Percentiles rank a stretch among this genome's conserved stretches.
phyloP scores from a whole-genome alignment of 2,888 invertebrate genomes.

The Clivina fossor region DNA sequence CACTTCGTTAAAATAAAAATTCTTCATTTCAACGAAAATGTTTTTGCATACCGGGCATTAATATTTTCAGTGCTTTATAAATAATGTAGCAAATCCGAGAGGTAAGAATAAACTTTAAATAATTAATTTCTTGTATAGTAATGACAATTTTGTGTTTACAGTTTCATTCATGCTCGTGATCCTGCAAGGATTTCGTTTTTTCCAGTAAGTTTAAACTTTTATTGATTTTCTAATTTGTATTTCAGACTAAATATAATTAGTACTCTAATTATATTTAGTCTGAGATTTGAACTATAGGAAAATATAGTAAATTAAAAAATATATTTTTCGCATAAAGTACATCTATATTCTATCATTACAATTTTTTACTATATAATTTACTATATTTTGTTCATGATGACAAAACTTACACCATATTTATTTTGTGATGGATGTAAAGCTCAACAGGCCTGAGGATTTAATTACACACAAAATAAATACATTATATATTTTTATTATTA shows the following conservation, averaged over 20 bases:
- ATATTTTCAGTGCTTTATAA: too few species aligned
- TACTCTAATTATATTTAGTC: background rate
- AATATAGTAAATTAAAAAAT: background rate
- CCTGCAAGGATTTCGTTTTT: too few species aligned
- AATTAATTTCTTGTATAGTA: too few species aligned
- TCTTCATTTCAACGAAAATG: too few species aligned
- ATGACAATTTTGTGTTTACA: too few species aligned
- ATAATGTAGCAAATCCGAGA: too few species aligned
- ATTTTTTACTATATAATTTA: background rate
- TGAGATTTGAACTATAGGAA: background rate
- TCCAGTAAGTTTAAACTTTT: too few species aligned
- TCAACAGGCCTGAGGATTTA: constrained; percentile 35
- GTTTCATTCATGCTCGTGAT: too few species aligned
- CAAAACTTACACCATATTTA: constrained; percentile 25
- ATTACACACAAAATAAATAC: background rate
- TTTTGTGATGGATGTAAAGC: constrained; percentile 34
- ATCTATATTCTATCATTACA: background rate
- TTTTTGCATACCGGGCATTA: too few species aligned
- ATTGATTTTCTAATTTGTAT: background rate
- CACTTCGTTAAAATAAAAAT: too few species aligned
- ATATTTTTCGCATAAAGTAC: background rate
- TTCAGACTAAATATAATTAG: background rate
- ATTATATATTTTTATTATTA: background rate
- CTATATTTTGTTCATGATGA: constrained; percentile 19
- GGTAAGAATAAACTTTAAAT: too few species aligned